phyloP scores from a whole-genome alignment of 2,888 invertebrate species.

The Tiliacea aurago region DNA sequence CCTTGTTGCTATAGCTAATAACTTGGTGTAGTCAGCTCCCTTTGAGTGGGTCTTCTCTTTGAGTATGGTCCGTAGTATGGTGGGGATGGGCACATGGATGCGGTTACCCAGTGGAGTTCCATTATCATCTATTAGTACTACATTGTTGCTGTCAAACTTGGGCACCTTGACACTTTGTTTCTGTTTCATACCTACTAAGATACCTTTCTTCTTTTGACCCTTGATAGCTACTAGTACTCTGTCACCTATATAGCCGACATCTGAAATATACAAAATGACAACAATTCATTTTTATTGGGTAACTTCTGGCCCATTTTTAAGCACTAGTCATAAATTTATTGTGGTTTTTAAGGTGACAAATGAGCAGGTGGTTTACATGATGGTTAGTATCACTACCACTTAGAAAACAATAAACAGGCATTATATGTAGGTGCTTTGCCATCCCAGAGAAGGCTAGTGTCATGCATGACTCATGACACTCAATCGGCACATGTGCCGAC shows the following conservation, averaged over 20 bases:
- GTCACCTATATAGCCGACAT: constrained; percentile 93
- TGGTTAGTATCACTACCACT: background rate
- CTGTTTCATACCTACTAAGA: constrained; percentile 94
- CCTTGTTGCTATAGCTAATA: constrained; percentile 96
- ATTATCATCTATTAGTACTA: constrained; percentile 98
- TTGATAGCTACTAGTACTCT: constrained; percentile 97
- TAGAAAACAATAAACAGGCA: background rate
- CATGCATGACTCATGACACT: too few relatives aligned
- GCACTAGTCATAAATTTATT: background rate
- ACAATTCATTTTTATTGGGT: background rate
- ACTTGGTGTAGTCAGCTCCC: constrained; percentile 97
- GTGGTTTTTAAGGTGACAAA: background rate
- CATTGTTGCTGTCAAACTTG: constrained; percentile 98
- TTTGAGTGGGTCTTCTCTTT: constrained; percentile 95
- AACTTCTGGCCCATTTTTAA: background rate
- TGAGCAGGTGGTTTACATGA: background rate
- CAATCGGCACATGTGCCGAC: too few relatives aligned
- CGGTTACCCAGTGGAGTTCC: constrained; percentile 98
- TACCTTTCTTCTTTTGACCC: constrained; percentile 98
- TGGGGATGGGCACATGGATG: constrained; percentile 98
- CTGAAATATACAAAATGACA: constrained; percentile 68
- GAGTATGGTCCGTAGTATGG: constrained; percentile 95
- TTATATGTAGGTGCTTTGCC: background rate
- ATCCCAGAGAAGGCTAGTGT: background rate
- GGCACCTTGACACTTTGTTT: constrained; percentile 95